A percentile compares a stretch with the other conserved stretches of the same genome.
Conservation (phyloP, 2,113 vertebrate genomes). For the Calyptomena viridis region DNA sequence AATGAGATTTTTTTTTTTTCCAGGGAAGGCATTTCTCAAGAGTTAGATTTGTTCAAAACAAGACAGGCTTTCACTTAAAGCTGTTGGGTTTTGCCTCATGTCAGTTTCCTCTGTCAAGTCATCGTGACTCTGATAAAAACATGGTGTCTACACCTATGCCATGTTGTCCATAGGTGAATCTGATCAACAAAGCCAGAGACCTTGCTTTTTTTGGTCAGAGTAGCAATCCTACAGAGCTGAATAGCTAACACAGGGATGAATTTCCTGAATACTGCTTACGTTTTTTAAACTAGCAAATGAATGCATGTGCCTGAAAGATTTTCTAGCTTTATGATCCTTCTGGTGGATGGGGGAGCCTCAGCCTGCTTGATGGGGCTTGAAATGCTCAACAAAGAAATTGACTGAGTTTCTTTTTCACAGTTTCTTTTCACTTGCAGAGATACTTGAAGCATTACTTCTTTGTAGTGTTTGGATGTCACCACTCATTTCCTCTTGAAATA, state of each 20-base stretch:
- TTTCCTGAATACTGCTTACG: neutral
- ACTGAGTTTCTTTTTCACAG: neutral
- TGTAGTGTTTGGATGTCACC: neutral
- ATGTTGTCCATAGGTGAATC: neutral
- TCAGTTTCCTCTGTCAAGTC: neutral
- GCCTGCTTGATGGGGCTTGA: neutral
- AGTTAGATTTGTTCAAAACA: neutral
- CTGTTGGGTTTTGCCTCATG: neutral
- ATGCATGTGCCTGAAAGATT: neutral
- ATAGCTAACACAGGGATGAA: neutral
- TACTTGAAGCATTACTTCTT: neutral
- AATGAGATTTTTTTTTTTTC: neutral
- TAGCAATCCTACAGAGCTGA: neutral
- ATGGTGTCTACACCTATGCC: neutral
- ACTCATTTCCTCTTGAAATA: neutral
- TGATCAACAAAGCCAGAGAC: neutral
- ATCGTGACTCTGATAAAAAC: neutral
- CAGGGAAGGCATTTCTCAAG: neutral
- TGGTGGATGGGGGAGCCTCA: neutral
- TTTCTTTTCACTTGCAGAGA: neutral
- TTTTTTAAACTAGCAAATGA: neutral
- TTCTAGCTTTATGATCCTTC: neutral
- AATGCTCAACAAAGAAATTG: neutral
- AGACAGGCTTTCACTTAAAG: neutral
- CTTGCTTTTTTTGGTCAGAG: neutral